Percentiles rank a stretch among this genome's conserved stretches.
Evolutionary conservation across 2,888 invertebrate genomes (phyloP).

Genomic region (Lasioglossum oenotherae): DNA sequence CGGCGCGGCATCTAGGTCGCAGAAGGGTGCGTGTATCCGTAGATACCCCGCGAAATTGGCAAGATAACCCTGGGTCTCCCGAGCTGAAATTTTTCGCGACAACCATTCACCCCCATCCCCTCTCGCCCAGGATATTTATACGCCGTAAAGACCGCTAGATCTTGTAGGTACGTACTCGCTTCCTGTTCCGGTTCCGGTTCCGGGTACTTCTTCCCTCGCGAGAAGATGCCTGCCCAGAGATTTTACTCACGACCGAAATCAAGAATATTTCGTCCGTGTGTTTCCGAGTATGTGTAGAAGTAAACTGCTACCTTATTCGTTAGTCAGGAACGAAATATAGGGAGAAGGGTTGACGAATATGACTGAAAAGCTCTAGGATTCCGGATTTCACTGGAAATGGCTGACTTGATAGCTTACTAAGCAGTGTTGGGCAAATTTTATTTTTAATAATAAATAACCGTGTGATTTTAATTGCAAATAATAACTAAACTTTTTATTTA

Average conservation of each 20-base stretch:
- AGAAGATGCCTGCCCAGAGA: neutral
- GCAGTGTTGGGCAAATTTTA: no score
- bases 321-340: no score
- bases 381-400: no score
- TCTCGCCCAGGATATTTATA: conserved; percentile 30
- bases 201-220: neutral
- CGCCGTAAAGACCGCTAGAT: conserved; percentile 8
- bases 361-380: no score
- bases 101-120: neutral
- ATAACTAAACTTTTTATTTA: no score
- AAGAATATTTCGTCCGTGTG: neutral
- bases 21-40: conserved; percentile 25
- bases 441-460: no score
- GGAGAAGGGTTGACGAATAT: no score
- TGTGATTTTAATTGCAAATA: no score
- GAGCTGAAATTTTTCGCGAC: conserved; percentile 38
- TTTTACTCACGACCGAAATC: neutral
- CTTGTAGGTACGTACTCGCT: neutral
- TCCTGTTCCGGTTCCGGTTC: neutral
- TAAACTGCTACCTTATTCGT: no score
- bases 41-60: conserved; percentile 43
- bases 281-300: no score
- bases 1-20: conserved; percentile 26
- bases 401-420: no score
- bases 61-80: conserved; percentile 48